Base-by-base conservation (phyloP, 2,797 vertebrate species). In the Oceanodroma leucorhoa region DNA sequence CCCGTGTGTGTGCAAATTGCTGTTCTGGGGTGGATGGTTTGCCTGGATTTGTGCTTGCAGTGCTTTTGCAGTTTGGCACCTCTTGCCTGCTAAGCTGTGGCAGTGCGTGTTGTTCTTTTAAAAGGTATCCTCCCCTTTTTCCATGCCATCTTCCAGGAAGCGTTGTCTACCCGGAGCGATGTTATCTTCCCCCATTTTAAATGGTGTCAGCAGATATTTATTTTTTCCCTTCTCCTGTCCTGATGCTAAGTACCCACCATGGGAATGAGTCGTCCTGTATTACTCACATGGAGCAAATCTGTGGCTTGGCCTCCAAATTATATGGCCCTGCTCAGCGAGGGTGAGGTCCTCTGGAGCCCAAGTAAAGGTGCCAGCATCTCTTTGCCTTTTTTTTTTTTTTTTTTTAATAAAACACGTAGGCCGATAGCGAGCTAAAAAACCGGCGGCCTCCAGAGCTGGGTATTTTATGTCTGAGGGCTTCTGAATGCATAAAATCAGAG, bases 401-500 rank as follows among this genome's bases (percentile, higher is more conserved):
- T 17, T 18, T 43, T 18, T 43, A 7, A 6, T 73, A 22, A 79
- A 83, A 43, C 65, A 88, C 6, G 4, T 48, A 77, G 76, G 32
- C 46, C 2, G 43, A 53, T 72, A 79, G 30, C 2, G 19, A 93
- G 93, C 58, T 57, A 87, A 83, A 96, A 94, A 96, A 80, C n/a
- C 2, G 3, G 72, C 79, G 87, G 66, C 95, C 70, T 50, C 91
- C 76, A 71, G 83, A 94, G 78, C 78, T 22, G 50, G 58, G 66
- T 70, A 34, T 95, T 97, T 97, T 95, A 69, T 93, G 89, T 95
- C 83, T 86, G 90, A 94, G 82, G 92, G 81, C 79, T 96, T 95
- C 88, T 94, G 71, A 94, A 96, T 91, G 86, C 93, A 94, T 93
- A 94, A 97, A 96, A 95, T 91, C 75, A 58, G 91, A 85, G 94